Evolutionary conservation across 2,797 vertebrate species (phyloP), one percentile per base, ranked within the genome.

Genomic region (Simalia tracyae): DNA sequence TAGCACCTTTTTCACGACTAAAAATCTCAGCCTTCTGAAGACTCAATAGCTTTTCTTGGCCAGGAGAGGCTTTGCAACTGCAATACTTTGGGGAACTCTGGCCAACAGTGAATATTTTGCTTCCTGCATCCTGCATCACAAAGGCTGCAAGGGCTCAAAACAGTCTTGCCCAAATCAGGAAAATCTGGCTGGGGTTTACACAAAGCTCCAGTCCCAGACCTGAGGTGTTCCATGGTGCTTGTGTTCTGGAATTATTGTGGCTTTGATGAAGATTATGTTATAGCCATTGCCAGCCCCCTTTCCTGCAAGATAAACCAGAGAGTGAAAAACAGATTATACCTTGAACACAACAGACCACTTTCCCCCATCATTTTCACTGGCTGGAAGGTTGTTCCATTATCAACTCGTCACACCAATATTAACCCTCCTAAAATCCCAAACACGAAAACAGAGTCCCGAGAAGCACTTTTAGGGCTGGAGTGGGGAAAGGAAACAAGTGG

Each of bases 241-340:
- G 10, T 8, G 60, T 28, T 61, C 91, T 76, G 26, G 64, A 5
- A 68, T 8, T 3, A 2, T 84, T 90, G 14, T 54, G 81, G 86
- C 31, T 57, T 64, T 26, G 50, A n/a, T 14, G 63, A 90, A 8
- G 93, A 87, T 94, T 96, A 97, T 90, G 96, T 97, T 76, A 97
- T 96, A 93, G 96, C 96, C 95, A 94, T 96, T 86, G 24, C 92
- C 87, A 85, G 15, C 91, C 93, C 91, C 86, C 76, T 84, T 76
- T 90, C 96, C 96, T 97, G 95, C 57, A 95, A 96, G 88, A 61
- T 19, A 84, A 72, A 88, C 36, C n/a, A 36, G 86, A 89, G 57
- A 91, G 91, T 15, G 7, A 84, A 22, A 84, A 36, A n/a, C n/a
- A 90, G 66, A 61, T 31, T 19, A 24, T 4, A 87, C 36, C 50